Conservation (phyloP, 2,888 invertebrate species). For the Alloscopus bannaensis region DNA sequence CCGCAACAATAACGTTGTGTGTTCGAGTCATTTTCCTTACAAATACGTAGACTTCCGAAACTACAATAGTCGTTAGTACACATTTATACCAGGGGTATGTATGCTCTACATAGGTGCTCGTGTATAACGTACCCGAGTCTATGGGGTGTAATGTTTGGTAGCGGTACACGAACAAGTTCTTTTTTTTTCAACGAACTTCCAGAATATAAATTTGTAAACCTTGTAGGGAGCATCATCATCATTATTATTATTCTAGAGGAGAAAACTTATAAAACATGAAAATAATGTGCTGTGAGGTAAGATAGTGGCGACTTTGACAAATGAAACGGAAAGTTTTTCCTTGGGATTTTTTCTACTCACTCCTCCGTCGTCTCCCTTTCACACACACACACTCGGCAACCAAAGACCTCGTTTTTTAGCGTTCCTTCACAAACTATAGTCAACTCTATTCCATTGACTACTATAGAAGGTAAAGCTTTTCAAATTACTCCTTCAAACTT, state of each 20-base stretch:
- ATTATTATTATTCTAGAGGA: slow-evolving; percentile 49
- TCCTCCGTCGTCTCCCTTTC: background rate
- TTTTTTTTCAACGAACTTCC: slow-evolving; percentile 24
- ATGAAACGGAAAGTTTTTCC: slow-evolving; percentile 53
- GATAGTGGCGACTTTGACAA: slow-evolving; percentile 57
- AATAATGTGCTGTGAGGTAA: slow-evolving; percentile 57
- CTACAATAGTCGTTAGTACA: too few species aligned
- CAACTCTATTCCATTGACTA: background rate
- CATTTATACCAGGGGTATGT: too few species aligned
- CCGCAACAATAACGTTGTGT: too few species aligned
- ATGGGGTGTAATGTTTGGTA: too few species aligned
- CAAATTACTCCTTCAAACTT: background rate
- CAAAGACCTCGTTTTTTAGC: too few species aligned
- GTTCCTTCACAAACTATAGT: too few species aligned
- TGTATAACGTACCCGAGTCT: too few species aligned
- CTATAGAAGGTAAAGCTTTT: slow-evolving; percentile 2
- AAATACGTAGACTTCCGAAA: too few species aligned
- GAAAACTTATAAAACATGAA: slow-evolving; percentile 54
- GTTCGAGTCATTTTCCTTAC: too few species aligned
- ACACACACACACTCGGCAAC: background rate
- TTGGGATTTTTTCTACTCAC: background rate
- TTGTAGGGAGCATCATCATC: slow-evolving; percentile 21
- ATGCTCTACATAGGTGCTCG: too few species aligned
- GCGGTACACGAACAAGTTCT: background rate
- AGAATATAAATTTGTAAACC: slow-evolving; percentile 4